phyloP scores from a whole-genome alignment of 2,113 vertebrate genomes.

The Passer domesticus region DNA sequence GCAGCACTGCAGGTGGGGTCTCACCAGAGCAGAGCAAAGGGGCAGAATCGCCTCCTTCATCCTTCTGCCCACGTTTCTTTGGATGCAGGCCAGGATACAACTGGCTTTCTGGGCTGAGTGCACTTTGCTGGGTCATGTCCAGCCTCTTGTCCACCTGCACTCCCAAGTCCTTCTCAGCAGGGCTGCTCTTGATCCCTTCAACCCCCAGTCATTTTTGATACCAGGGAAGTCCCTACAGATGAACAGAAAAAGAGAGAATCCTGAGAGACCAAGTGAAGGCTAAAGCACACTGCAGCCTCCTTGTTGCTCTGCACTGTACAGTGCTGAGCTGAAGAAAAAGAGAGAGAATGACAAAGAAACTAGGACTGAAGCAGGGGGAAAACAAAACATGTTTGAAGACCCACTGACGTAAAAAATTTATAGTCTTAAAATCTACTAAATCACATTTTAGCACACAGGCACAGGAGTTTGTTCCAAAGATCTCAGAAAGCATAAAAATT shows the following conservation, averaged over 20 bases:
- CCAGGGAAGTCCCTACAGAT: not conserved
- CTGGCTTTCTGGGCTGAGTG: not conserved
- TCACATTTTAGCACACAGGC: not conserved
- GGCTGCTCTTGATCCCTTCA: not conserved
- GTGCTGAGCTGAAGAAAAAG: not conserved
- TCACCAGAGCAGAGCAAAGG: not conserved
- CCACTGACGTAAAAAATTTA: conserved; percentile 26
- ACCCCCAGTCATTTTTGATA: not conserved
- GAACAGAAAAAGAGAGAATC: not conserved
- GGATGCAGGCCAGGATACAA: not conserved
- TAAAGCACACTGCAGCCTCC: not conserved
- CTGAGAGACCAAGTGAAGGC: not conserved
- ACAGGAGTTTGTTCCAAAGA: not conserved
- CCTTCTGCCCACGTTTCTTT: not conserved
- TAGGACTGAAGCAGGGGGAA: not conserved
- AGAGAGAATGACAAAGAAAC: not conserved
- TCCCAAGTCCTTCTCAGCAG: not conserved
- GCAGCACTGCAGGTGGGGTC: not conserved
- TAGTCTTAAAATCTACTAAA: conserved; percentile 18
- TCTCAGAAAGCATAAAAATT: not conserved
- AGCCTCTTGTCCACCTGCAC: not conserved
- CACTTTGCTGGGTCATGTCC: not conserved
- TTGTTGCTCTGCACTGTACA: not conserved
- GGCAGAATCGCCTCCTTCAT: not conserved
- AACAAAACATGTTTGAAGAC: not conserved